Conservation (phyloP, 2,797 vertebrate genomes). For the Lacerta bilineata region DNA sequence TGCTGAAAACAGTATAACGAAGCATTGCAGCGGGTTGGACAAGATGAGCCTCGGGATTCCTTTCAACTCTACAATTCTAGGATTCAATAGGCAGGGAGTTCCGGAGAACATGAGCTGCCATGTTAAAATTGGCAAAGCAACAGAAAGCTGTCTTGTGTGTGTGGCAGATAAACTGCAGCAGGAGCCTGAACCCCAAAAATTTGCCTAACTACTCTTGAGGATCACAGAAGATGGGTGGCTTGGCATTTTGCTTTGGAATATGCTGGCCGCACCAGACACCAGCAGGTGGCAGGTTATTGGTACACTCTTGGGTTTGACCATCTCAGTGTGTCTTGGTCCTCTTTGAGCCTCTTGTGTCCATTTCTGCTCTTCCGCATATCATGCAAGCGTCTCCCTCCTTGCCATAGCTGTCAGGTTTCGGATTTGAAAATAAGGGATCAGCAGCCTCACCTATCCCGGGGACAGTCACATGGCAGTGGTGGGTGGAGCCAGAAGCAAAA, state of each 20-base stretch:
- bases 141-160: background rate
- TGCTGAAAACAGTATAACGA: too few species aligned
- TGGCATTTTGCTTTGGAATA: background rate
- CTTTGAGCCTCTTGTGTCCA: background rate
- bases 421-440: too few species aligned
- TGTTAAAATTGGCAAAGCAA: too few species aligned
- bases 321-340: background rate
- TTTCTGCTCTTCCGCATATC: background rate
- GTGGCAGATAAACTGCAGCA: background rate
- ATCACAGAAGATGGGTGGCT: background rate
- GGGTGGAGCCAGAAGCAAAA: too few species aligned
- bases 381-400: background rate
- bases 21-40: too few species aligned
- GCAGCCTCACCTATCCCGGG: too few species aligned
- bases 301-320: background rate
- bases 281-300: constrained; percentile 41
- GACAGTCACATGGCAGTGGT: too few species aligned
- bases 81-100: too few species aligned
- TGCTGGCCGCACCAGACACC: background rate
- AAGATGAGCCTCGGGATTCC: too few species aligned
- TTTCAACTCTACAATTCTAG: too few species aligned
- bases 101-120: too few species aligned
- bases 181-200: background rate
- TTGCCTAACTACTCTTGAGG: background rate
- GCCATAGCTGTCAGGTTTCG: too few species aligned